Evolutionary conservation across 2,113 vertebrate species (phyloP), one percentile per base, ranked within the genome.

Genomic region (Lethenteron camtschaticum): DNA sequence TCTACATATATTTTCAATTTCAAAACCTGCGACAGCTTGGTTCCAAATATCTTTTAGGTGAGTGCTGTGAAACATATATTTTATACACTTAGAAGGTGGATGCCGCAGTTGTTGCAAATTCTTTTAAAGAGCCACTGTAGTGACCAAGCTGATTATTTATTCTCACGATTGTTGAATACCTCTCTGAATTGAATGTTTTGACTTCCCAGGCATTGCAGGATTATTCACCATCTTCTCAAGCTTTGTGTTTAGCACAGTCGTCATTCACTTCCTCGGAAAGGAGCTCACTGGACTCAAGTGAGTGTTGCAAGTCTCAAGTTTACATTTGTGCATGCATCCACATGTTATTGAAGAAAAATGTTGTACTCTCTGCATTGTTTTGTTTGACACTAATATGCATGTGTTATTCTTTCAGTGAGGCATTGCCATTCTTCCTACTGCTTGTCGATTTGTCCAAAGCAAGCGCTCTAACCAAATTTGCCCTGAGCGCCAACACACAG

Each of bases 1-100:
- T 99, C 70, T 99, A 99, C 57, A 99, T 99, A 75, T 99, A 96
- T 74, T 94, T 99, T 80, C 94, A 99, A 75, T 96, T 99, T 79
- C 94, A 96, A 80, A 99, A 90, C 77, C 75, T 99, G 72, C 84
- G 89, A 68, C 94, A 95, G 12, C 85, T 99, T 74, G 94, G 92
- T 58, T 99, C 94, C 75, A 99, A 99, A 74, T 99, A 99, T 69
- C 95, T 99, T 75, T 79, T 99, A 75, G 94, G 92, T 96, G 82
- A 73, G 78, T 69, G 72, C 24, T 24, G 41, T 41, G 41, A 41
- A 41, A 41, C 41, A 41, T 41, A n/a, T n/a, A 6, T 41, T 41
- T 41, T 6, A 41, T 41, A 41, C 41, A 41, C 41, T 41, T 41
- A 7, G 41, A 41, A 41, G 41, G 6, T 41, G 41, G 41, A 41